Conservation (phyloP, 1,140 invertebrate species). For the Andrena cerasifolii region DNA sequence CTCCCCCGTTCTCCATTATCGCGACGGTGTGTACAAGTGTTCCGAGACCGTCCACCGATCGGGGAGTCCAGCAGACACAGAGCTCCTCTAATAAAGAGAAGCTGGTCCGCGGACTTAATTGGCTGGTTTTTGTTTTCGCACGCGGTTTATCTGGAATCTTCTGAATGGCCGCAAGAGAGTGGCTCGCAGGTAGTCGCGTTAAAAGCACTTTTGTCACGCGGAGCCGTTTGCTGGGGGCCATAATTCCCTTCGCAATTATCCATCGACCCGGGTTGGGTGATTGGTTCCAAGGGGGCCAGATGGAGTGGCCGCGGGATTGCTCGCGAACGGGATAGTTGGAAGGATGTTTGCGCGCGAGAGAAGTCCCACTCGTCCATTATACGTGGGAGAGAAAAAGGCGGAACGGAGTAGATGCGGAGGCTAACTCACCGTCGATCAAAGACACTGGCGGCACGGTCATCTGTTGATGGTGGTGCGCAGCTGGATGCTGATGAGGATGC, state of each 20-base stretch:
- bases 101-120: conserved; percentile 31
- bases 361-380: too few species aligned
- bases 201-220: too few species aligned
- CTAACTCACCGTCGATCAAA: conserved; percentile 76
- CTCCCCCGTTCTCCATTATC: conserved; percentile 29
- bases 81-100: conserved; percentile 28
- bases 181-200: too few species aligned
- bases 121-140: conserved; percentile 12
- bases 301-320: too few species aligned
- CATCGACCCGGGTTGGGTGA: too few species aligned
- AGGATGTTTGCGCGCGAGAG: too few species aligned
- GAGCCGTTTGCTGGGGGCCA: too few species aligned
- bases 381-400: conserved; percentile 22
- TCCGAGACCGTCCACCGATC: background rate
- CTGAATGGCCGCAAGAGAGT: too few species aligned
- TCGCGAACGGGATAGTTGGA: too few species aligned
- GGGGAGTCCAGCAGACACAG: conserved; percentile 16
- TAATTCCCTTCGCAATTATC: too few species aligned
- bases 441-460: conserved; percentile 71
- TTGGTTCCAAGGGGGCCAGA: too few species aligned
- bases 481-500: conserved; percentile 72
- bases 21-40: conserved; percentile 49
- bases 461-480: conserved; percentile 73
- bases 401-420: conserved; percentile 17
- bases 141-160: too few species aligned